Conservation (phyloP, 2,888 invertebrate species). For the Heliconius ismenius region DNA sequence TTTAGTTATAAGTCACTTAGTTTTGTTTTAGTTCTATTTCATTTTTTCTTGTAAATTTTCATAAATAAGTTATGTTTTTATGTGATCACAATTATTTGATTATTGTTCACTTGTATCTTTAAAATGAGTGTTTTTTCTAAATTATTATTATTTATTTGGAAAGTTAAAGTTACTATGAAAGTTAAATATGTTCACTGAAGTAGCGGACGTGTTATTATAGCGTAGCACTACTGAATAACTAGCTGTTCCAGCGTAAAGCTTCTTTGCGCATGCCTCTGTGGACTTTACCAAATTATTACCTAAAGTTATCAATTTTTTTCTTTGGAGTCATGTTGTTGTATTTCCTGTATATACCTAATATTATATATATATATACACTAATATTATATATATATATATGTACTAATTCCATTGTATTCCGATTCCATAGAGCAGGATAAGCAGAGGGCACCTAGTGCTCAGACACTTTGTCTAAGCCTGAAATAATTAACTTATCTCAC, state of each 20-base stretch:
- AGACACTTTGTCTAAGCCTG: no score
- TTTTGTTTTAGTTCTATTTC: not conserved
- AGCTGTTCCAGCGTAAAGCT: not conserved
- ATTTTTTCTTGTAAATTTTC: not conserved
- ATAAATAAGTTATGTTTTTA: not conserved
- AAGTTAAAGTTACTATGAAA: not conserved
- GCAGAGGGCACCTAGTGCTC: not conserved
- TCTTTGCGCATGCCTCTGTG: constrained; percentile 27
- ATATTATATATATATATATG: no score
- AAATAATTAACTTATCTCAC: no score
- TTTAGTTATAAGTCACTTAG: not conserved
- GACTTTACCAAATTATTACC: not conserved
- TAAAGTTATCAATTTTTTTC: not conserved
- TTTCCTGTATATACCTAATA: not conserved
- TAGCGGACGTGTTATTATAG: not conserved
- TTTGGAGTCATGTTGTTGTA: not conserved
- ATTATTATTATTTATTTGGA: not conserved
- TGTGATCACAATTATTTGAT: not conserved
- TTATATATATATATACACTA: no score
- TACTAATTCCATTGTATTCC: not conserved
- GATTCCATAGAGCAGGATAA: not conserved
- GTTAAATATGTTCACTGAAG: not conserved
- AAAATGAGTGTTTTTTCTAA: no score
- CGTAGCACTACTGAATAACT: constrained; percentile 13
- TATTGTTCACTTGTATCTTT: not conserved